Conservation (phyloP, 1,140 invertebrate genomes). For the Theocolax elegans region DNA sequence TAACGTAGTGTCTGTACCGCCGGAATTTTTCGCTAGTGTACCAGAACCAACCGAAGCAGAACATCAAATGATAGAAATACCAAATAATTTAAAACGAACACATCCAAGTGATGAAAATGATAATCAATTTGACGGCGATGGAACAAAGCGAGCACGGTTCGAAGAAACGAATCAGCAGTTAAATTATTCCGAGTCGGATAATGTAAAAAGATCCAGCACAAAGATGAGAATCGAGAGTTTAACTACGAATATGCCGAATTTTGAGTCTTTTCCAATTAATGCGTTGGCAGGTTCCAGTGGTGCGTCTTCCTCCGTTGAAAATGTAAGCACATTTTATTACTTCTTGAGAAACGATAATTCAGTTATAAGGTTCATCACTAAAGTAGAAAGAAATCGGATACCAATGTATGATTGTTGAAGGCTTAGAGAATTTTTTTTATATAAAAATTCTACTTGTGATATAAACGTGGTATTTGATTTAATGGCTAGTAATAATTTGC, state of each 20-base stretch:
- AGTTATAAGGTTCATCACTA: constrained; percentile 21
- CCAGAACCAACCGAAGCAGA: constrained; percentile 9
- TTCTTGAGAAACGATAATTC: constrained; percentile 32
- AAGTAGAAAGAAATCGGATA: too few species aligned
- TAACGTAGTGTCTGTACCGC: constrained; percentile 52
- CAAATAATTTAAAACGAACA: constrained; percentile 11
- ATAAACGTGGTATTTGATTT: too few species aligned
- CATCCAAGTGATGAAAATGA: constrained; percentile 14
- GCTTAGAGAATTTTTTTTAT: too few species aligned
- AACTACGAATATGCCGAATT: too few species aligned
- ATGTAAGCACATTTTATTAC: constrained; percentile 39
- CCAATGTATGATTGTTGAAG: too few species aligned
- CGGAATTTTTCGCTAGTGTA: constrained; percentile 34
- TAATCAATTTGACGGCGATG: neutral
- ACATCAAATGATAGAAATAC: neutral
- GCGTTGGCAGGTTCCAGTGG: constrained; percentile 3
- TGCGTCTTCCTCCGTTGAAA: constrained; percentile 21
- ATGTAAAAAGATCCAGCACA: too few species aligned
- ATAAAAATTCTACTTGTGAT: too few species aligned
- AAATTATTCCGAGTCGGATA: neutral
- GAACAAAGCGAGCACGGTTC: constrained; percentile 24
- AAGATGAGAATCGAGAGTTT: constrained; percentile 19
- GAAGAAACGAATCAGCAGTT: constrained; percentile 10
- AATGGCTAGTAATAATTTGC: too few species aligned
- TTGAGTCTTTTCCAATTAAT: too few species aligned